Base-by-base conservation (phyloP, 2,888 invertebrate species). In the Achlya flavicornis region DNA sequence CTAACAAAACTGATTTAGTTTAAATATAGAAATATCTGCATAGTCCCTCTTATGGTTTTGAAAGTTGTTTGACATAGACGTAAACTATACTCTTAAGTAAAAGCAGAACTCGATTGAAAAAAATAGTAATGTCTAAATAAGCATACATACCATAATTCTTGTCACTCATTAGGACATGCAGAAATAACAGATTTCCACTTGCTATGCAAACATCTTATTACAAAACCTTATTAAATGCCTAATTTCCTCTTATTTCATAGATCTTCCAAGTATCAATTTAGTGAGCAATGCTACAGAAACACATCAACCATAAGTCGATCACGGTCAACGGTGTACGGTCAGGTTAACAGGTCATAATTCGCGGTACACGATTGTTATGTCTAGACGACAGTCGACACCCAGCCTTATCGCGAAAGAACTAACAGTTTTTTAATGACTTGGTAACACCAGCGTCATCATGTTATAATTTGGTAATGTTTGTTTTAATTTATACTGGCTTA, bases 261-360 rank as follows among this genome's bases (percentile, higher is more conserved):
- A n/a, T n/a, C n/a, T n/a, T n/a, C n/a, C n/a, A n/a, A n/a, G n/a
- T n/a, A n/a, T n/a, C n/a, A 26, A 26, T 26, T 26, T 26, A 26
- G 26, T 26, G 1, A 26, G 3, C 4, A 12, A 12, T 12, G 41
- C 12, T 12, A 12, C 3, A 12, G 46, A 46, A 46, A 46, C 46
- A 46, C 1, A n/a, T 8, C 41, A 10, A 6, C 10, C 43, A 4
- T 46, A 10, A 46, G 6, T n/a, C 46, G n/a, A 46, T 46, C 14
- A 43, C 43, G n/a, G 7, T 46, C 10, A 46, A 46, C 46, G 46
- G 46, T 46, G 46, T 46, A n/a, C n/a, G n/a, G n/a, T 46, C n/a
- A 60, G 70, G 68, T 68, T 68, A 68, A 61, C 64, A 63, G 68
- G 66, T 70, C 64, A 69, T 63, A 63, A 63, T 57, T 64, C 64